These are phyloP conservation scores for Chamaea fasciata DNA, from an alignment of 2,113 vertebrate genomes.

Conservation along the genomic window DNA sequence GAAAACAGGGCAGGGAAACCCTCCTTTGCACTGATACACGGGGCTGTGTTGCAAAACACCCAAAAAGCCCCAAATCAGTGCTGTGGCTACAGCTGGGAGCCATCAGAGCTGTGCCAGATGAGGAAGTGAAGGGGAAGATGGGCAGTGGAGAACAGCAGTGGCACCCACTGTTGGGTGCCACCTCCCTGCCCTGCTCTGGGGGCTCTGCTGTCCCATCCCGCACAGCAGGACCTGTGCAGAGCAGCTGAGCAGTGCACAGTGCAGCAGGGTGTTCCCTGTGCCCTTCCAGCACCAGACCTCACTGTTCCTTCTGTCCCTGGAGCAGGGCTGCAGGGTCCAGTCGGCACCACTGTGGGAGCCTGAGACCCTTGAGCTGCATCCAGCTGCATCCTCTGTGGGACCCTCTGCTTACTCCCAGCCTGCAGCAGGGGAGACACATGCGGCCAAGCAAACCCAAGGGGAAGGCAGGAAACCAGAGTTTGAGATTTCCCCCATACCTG, in stretches of 20 bases:
- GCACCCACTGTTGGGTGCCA: not conserved
- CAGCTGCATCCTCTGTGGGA: not conserved
- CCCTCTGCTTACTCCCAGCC: not conserved
- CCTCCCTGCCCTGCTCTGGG: not conserved
- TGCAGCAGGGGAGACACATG: rapidly evolving
- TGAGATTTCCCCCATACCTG: not conserved
- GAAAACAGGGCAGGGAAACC: not conserved
- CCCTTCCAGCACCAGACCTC: not conserved
- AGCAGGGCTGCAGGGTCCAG: not conserved
- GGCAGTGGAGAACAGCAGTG: not conserved
- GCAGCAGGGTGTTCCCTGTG: not conserved
- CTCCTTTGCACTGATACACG: rapidly evolving
- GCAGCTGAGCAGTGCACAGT: not conserved
- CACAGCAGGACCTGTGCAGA: not conserved
- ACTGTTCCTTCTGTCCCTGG: not conserved
- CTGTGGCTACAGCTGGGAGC: rapidly evolving
- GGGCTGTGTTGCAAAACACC: not conserved
- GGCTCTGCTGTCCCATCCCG: not conserved
- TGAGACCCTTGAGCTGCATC: not conserved
- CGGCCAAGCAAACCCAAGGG: not conserved
- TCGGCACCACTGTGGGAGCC: not conserved
- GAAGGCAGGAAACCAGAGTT: not conserved
- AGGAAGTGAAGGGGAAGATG: not conserved
- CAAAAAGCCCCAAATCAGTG: not conserved
- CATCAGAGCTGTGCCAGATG: not conserved